Evolutionary conservation across 2,113 vertebrate genomes (phyloP), one percentile per base, ranked within the genome.

Genomic region (Crotalus horridus): DNA sequence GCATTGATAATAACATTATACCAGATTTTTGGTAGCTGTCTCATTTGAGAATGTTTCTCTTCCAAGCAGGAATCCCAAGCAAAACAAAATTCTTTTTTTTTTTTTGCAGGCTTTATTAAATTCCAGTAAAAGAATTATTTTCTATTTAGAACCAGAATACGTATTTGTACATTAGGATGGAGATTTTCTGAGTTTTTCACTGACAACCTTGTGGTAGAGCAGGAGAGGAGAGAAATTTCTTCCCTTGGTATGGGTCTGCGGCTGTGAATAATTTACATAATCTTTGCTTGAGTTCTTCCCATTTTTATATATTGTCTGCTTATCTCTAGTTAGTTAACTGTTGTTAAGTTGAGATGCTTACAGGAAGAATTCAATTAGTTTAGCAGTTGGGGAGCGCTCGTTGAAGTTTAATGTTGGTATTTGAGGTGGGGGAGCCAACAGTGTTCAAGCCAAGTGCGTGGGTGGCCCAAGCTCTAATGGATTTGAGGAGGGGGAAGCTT

Each of bases 401-500:
- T 51, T 26, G 21, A 89, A 46, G 12, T 61, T 33, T 94, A 15
- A 53, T 6, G 13, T 61, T 29, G 0, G 0, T 56, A 85, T 74
- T 88, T 87, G 74, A 24, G n/a, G 43, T 93, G 93, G 64, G 94
- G 90, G 20, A 87, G 26, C 81, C 90, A 95, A 94, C 59, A 91
- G 87, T 39, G 51, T 91, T 96, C 1, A 24, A 55, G 1, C 39
- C 86, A 91, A 96, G 74, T 94, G 88, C 53, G 94, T 95, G 53
- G 9, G 0, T 0, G 6, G 54, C 81, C 55, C 69, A 90, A 94
- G 74, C 0, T 64, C 92, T 97, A 95, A 97, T 98, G 96, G 96
- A 87, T 96, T 94, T 94, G 91, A 87, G 95, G 88, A 95, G 74
- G 94, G 90, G 93, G 91, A 91, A 96, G 96, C 96, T 98, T 96